Percentiles rank a stretch among this genome's conserved stretches.
These are phyloP conservation scores for Rhinichthys klamathensis DNA, from an alignment of 2,113 vertebrate species.

Conservation along the genomic window DNA sequence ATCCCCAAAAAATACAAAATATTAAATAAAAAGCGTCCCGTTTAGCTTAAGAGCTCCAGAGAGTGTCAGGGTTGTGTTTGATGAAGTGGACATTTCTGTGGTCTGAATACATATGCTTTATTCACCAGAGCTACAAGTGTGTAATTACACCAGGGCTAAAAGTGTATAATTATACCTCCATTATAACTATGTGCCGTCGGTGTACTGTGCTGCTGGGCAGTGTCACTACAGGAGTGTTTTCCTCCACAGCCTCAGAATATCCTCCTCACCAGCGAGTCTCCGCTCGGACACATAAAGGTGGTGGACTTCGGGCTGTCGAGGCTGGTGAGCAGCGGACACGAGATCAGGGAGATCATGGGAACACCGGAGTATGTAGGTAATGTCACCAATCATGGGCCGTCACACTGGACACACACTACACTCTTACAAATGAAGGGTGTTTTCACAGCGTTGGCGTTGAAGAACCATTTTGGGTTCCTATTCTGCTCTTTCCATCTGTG, in stretches of 20 bases:
- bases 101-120: not conserved
- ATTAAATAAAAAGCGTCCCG: too few species aligned
- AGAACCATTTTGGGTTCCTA: too few species aligned
- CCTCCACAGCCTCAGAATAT: constrained; percentile 76
- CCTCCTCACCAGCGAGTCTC: constrained; percentile 73
- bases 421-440: too few species aligned
- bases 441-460: too few species aligned
- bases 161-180: not conserved
- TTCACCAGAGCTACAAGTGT: not conserved
- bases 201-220: not conserved
- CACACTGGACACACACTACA: not conserved
- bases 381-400: constrained; percentile 38
- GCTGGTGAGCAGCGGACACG: constrained; percentile 72
- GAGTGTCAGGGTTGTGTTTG: not conserved
- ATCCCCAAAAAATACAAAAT: too few species aligned
- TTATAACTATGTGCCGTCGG: not conserved
- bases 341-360: constrained; percentile 80
- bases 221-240: not conserved
- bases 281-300: constrained; percentile 77
- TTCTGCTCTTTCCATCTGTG: too few species aligned
- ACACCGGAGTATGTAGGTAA: constrained; percentile 79
- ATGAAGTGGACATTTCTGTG: not conserved
- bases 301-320: constrained; percentile 80
- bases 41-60: too few species aligned
- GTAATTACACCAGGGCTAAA: not conserved